Conservation (phyloP, 1,140 invertebrate genomes). For the Drosophila pseudoananassae region DNA sequence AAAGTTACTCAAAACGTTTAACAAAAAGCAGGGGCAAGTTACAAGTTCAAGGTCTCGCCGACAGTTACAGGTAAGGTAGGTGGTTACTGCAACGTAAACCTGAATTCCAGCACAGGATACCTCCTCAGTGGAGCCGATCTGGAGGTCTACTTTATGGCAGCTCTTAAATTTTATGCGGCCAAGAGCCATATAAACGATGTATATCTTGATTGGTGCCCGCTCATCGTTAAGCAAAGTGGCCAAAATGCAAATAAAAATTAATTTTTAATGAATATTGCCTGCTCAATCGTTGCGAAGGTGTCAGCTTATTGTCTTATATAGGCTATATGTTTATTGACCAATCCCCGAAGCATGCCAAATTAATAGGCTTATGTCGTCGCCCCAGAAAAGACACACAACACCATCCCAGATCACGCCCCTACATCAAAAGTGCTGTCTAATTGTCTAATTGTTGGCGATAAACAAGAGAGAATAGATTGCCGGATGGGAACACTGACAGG, state of each 20-base stretch:
- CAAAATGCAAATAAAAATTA: slow-evolving; percentile 46
- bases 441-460: slow-evolving; percentile 69
- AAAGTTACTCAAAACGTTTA: slow-evolving; percentile 7
- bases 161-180: slow-evolving; percentile 42
- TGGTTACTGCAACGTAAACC: slow-evolving; percentile 26
- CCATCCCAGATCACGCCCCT: slow-evolving; percentile 41
- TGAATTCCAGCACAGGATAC: slow-evolving; percentile 15
- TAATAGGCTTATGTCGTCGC: slow-evolving; percentile 66
- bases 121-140: slow-evolving; percentile 14
- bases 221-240: slow-evolving; percentile 22
- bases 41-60: slow-evolving; percentile 66
- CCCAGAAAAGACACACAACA: slow-evolving; percentile 19
- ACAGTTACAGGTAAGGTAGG: slow-evolving; percentile 36
- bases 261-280: slow-evolving; percentile 48
- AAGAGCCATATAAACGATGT: slow-evolving; percentile 48
- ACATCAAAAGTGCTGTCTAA: slow-evolving; percentile 48
- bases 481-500: slow-evolving; percentile 52
- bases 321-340: slow-evolving; percentile 17
- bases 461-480: slow-evolving; percentile 47
- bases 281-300: slow-evolving; percentile 23
- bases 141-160: slow-evolving; percentile 44
- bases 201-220: slow-evolving; percentile 31
- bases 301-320: slow-evolving; percentile 38
- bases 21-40: slow-evolving; percentile 30
- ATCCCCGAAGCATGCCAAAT: slow-evolving; percentile 39